Evolutionary conservation across 1,140 invertebrate species (phyloP), one percentile per base, ranked within the genome.

Genomic region (Cheumatopsyche charites): DNA sequence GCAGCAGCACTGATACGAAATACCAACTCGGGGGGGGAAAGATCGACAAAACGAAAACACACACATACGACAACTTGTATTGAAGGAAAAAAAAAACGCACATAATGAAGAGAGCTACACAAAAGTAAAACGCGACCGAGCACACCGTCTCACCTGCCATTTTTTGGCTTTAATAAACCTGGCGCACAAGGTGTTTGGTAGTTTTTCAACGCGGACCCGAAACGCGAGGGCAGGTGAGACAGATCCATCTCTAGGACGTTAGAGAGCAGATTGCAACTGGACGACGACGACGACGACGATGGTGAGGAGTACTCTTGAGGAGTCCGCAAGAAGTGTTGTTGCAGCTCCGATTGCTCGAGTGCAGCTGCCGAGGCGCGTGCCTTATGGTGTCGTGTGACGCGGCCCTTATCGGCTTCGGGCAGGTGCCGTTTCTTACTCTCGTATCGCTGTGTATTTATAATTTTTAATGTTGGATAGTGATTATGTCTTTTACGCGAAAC

Each of bases 81-180:
- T 42, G 12, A 42, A 6, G 12, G 12, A n/a, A 13, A 47, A 47
- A 47, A 47, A 47, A 47, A 47, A 4, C 11, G 13, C 43, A 47
- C 12, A 47, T 47, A 47, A 47, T n/a, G 11, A 47, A 47, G 43
- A 58, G 55, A 19, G 47, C 29, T 7, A 17, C 62, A 42, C 62
- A 45, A 63, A 41, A 45, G 42, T 45, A 45, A 63, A 63, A 63
- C n/a, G 21, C n/a, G 42, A 63, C 23, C 21, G 62, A 63, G 62
- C 42, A 15, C 42, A 45, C 29, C 29, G 62, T 63, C 62, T 63
- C 62, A 63, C 62, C 62, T 63, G 62, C 62, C 62, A 63, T 63
- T 63, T 63, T 63, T 63, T 63, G 62, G 62, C 62, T 63, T 45
- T 42, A 63, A 42, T 42, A 63, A 63, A 63, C 62, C 62, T 63